Conservation (phyloP, 2,113 vertebrate species). For the Sebastes fasciatus region DNA sequence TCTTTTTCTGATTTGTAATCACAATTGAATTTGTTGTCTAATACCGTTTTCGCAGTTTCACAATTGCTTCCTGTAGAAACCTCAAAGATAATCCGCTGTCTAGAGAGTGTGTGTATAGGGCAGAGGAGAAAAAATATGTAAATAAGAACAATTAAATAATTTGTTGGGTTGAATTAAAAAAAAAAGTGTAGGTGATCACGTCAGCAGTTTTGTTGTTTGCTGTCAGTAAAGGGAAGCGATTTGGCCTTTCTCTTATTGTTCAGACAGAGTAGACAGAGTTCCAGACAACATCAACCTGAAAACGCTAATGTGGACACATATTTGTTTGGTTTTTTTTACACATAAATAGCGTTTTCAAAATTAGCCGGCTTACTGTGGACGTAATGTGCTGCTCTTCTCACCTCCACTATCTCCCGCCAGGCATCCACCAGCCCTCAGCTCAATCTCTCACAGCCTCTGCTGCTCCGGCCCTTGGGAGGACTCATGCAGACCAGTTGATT, state of each 20-base stretch:
- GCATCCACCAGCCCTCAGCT: constrained; percentile 43
- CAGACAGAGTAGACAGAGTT: not conserved
- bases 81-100: too few relatives aligned
- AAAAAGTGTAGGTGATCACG: not conserved
- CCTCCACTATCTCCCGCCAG: constrained; percentile 34
- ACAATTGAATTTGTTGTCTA: not conserved
- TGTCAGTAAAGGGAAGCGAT: not conserved
- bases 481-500: constrained; percentile 81
- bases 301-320: not conserved
- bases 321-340: not conserved
- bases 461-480: constrained; percentile 72
- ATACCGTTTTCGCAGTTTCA: not conserved
- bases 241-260: not conserved
- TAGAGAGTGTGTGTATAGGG: not conserved
- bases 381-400: not conserved
- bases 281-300: not conserved
- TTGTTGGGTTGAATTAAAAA: not conserved
- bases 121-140: not conserved
- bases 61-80: too few relatives aligned
- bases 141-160: not conserved
- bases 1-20: not conserved
- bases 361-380: constrained; percentile 5
- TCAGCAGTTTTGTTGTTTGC: not conserved
- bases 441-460: constrained; percentile 56
- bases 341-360: not conserved